Evolutionary conservation across 2,797 vertebrate genomes (phyloP).

Genomic region (Pangasius larnaudii): DNA sequence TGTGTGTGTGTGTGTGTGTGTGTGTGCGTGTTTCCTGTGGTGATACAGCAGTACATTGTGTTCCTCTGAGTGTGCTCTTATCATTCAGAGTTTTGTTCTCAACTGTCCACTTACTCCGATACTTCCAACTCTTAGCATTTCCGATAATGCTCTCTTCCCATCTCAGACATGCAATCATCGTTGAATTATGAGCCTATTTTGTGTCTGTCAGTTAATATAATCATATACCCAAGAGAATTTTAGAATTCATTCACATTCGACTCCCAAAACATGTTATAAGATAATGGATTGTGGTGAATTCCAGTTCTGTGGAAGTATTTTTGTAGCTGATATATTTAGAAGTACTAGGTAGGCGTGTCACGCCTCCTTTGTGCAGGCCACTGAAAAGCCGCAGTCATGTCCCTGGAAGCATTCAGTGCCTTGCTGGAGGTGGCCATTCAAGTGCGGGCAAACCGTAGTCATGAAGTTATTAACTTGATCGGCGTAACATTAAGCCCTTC

Average conservation of each 20-base stretch:
- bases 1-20: constrained; percentile 1
- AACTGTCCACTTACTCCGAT: constrained; percentile 71
- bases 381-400: not conserved
- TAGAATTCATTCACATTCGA: constrained; percentile 14
- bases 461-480: constrained; percentile 3
- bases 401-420: not conserved
- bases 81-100: constrained; percentile 41
- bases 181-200: not conserved
- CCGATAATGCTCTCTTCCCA: constrained; percentile 45
- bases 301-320: not conserved
- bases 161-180: constrained; percentile 4
- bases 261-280: not conserved
- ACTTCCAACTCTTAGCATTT: constrained; percentile 73
- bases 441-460: not conserved
- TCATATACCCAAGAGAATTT: not conserved
- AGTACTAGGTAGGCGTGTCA: not conserved
- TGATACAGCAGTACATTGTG: constrained; percentile 31
- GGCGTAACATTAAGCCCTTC: not conserved
- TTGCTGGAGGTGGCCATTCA: not conserved
- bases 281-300: not conserved
- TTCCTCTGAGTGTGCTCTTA: constrained; percentile 45
- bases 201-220: not conserved
- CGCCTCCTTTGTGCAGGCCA: not conserved
- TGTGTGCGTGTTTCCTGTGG: constrained; percentile 43
- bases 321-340: not conserved